Conservation (phyloP, 2,797 vertebrate genomes). For the Trichosurus vulpecula region DNA sequence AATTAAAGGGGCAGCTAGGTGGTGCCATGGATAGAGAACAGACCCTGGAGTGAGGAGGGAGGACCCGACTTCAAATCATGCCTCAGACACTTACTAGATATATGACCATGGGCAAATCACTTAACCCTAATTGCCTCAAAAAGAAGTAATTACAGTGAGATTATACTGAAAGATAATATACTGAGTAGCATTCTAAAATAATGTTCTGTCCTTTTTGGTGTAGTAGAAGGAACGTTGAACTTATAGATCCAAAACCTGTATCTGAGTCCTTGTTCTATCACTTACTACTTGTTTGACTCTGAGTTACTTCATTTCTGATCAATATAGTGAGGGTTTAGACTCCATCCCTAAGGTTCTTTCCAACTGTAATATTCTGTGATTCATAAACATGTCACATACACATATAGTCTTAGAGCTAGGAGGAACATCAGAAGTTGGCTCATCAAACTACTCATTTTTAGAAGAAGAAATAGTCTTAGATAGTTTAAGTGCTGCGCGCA, state of each 20-base stretch:
- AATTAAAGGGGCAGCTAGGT: neutral
- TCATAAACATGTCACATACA: neutral
- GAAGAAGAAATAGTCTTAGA: neutral
- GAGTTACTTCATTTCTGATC: neutral
- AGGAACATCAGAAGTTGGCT: neutral
- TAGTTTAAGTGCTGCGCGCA: no score
- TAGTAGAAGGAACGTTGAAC: neutral
- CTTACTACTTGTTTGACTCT: neutral
- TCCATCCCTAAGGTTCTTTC: neutral
- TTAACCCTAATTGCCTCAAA: neutral
- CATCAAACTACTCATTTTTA: neutral
- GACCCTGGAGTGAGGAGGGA: no score
- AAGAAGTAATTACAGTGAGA: neutral
- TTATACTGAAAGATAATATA: neutral
- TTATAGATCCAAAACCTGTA: neutral
- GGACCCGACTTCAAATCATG: no score
- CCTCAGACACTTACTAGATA: no score
- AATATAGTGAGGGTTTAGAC: neutral
- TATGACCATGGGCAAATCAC: no score
- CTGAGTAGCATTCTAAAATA: neutral
- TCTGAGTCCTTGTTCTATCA: neutral
- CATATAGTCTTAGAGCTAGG: neutral
- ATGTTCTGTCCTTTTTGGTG: neutral
- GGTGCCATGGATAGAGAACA: no score
- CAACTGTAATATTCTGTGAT: neutral